Evolutionary conservation across 2,113 vertebrate species (phyloP).

Genomic region (Apteryx mantelli): DNA sequence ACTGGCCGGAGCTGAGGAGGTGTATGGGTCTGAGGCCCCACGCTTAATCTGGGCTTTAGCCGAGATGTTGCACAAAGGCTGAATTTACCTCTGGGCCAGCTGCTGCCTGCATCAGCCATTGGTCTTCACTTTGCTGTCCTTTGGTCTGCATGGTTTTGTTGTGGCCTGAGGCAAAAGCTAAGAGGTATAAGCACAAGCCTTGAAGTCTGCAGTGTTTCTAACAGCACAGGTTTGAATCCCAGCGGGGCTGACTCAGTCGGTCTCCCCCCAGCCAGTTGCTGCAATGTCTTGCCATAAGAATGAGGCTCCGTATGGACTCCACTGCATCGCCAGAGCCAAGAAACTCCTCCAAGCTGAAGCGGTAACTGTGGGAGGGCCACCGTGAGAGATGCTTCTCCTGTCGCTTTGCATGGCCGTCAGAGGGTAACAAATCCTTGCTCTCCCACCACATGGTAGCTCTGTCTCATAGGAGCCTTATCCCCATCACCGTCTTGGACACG

Average conservation of each 20-base stretch:
- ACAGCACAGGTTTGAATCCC: not conserved
- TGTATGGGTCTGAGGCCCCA: not conserved
- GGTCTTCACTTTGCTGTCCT: rapidly evolving
- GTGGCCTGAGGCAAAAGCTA: not conserved
- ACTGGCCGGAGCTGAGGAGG: not conserved
- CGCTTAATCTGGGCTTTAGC: not conserved
- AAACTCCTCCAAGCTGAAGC: not conserved
- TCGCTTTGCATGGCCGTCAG: not conserved
- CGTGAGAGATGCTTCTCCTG: not conserved
- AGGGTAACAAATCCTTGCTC: not conserved
- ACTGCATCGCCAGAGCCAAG: not conserved
- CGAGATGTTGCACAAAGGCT: not conserved
- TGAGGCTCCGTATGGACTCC: not conserved
- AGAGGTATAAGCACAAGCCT: not conserved
- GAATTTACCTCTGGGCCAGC: not conserved
- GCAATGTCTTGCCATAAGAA: not conserved
- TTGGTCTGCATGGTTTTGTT: not conserved
- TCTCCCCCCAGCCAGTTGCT: not conserved
- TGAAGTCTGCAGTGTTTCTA: not conserved
- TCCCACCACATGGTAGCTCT: not conserved
- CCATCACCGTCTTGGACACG: rapidly evolving
- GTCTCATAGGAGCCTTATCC: not conserved
- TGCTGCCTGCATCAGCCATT: not conserved
- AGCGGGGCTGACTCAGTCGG: not conserved
- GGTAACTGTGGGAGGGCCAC: not conserved